Evolutionary conservation across 2,888 invertebrate species (phyloP).

Genomic region (Luperina nickerlii): DNA sequence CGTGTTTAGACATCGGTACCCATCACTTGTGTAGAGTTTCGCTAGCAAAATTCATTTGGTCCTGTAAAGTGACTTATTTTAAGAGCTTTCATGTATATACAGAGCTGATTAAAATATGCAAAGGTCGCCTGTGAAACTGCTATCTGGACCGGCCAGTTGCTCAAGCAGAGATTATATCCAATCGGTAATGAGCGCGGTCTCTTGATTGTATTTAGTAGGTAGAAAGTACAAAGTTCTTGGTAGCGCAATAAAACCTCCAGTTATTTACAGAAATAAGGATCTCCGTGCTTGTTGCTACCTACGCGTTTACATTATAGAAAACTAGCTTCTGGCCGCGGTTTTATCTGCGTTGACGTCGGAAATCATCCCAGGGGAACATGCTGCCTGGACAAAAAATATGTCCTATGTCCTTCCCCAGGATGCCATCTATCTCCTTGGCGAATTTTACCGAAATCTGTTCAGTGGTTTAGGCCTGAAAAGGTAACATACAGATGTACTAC

Average conservation of each 20-base stretch:
- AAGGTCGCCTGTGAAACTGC: conserved; percentile 60
- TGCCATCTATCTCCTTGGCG: background rate
- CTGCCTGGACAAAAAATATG: background rate
- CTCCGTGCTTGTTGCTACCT: conserved; percentile 20
- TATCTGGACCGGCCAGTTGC: conserved; percentile 60
- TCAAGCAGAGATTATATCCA: conserved; percentile 49
- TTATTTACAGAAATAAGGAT: conserved; percentile 44
- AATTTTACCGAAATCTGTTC: background rate
- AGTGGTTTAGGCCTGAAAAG: background rate
- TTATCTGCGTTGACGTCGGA: background rate
- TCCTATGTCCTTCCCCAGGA: background rate
- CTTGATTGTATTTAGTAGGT: conserved; percentile 38
- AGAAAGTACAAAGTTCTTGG: conserved; percentile 31
- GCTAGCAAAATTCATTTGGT: background rate
- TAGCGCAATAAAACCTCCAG: conserved; percentile 30
- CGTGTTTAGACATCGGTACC: background rate
- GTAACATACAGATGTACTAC: background rate
- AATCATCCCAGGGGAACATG: background rate
- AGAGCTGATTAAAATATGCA: conserved; percentile 50
- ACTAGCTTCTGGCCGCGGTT: background rate
- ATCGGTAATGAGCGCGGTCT: conserved; percentile 46
- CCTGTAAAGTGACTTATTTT: conserved; percentile 35
- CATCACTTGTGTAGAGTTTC: background rate
- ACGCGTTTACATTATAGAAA: conserved; percentile 37
- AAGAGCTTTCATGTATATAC: conserved; percentile 30